Evolutionary conservation across 2,113 vertebrate species (phyloP).

Genomic region (Forbesichthys agassizii): DNA sequence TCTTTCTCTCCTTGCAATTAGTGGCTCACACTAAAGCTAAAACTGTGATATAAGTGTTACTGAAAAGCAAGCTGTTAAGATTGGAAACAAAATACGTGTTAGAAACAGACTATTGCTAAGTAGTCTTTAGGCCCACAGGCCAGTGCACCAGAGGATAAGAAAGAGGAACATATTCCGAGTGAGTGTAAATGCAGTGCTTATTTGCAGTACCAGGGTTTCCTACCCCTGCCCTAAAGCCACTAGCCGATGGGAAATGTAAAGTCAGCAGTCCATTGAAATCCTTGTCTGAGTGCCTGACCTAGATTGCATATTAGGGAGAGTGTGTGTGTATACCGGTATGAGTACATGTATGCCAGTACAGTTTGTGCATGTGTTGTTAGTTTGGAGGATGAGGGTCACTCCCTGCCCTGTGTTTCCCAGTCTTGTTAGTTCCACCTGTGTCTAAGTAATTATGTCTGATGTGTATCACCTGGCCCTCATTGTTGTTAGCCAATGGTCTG

Average conservation of each 20-base stretch:
- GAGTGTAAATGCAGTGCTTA: constrained; percentile 45
- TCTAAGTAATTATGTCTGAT: no score
- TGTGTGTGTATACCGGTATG: not conserved
- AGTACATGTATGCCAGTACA: not conserved
- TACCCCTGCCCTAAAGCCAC: not conserved
- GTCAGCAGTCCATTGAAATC: constrained; percentile 29
- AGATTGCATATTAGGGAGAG: constrained; percentile 25
- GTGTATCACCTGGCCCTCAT: no score
- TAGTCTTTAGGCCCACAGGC: constrained; percentile 39
- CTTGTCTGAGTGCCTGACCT: constrained; percentile 35
- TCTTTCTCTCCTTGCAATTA: not conserved
- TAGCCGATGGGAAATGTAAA: constrained; percentile 16
- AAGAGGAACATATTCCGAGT: constrained; percentile 36
- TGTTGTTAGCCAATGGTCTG: no score
- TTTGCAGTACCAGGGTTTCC: constrained; percentile 27
- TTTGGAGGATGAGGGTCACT: constrained; percentile 53
- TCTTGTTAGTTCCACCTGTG: no score
- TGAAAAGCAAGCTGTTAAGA: no score
- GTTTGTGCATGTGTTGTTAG: constrained; percentile 40
- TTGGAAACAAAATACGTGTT: not conserved
- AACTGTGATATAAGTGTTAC: constrained; percentile 29
- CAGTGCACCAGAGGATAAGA: constrained; percentile 15
- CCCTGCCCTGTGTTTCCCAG: no score
- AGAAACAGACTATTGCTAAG: not conserved
- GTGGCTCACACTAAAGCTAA: constrained; percentile 37